Percentiles rank a stretch among this genome's conserved stretches.
Evolutionary conservation across 2,888 invertebrate species (phyloP).

Genomic region (Strigamia crassipes): DNA sequence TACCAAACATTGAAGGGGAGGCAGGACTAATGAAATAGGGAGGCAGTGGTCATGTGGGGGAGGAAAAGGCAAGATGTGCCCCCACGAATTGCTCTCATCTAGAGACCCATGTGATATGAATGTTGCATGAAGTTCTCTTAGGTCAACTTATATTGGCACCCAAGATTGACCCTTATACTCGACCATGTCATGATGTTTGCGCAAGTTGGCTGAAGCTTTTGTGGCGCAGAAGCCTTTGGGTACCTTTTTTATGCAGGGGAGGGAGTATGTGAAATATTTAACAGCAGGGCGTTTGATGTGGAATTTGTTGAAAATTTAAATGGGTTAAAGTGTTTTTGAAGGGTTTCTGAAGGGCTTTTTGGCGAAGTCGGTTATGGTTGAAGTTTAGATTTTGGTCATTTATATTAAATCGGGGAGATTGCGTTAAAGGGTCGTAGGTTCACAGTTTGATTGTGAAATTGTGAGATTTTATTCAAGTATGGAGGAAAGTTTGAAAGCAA

Average conservation of each 20-base stretch:
- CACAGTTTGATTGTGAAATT: neutral
- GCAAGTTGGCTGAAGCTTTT: neutral
- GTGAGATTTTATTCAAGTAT: neutral
- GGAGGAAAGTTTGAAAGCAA: no score
- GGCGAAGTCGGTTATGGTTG: neutral
- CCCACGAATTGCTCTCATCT: slow-evolving; percentile 31
- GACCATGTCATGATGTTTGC: slow-evolving; percentile 32
- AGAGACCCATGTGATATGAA: slow-evolving; percentile 34
- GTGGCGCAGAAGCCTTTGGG: slow-evolving; percentile 8
- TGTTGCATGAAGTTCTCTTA: slow-evolving; percentile 38
- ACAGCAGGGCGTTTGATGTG: neutral
- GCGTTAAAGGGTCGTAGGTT: neutral
- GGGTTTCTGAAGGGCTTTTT: neutral
- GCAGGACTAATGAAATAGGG: slow-evolving; percentile 38
- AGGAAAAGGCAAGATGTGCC: slow-evolving; percentile 26
- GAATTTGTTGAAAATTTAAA: slow-evolving; percentile 18
- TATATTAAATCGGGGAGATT: neutral
- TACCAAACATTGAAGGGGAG: slow-evolving; percentile 39
- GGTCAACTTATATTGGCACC: slow-evolving; percentile 38
- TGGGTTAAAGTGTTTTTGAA: neutral
- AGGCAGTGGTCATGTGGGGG: neutral
- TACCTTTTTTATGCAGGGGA: neutral
- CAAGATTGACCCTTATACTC: slow-evolving; percentile 26
- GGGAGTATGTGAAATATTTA: neutral
- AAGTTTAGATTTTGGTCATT: slow-evolving; percentile 8